phyloP scores from a whole-genome alignment of 2,113 vertebrate species.

The Potamarius usumacintae region DNA sequence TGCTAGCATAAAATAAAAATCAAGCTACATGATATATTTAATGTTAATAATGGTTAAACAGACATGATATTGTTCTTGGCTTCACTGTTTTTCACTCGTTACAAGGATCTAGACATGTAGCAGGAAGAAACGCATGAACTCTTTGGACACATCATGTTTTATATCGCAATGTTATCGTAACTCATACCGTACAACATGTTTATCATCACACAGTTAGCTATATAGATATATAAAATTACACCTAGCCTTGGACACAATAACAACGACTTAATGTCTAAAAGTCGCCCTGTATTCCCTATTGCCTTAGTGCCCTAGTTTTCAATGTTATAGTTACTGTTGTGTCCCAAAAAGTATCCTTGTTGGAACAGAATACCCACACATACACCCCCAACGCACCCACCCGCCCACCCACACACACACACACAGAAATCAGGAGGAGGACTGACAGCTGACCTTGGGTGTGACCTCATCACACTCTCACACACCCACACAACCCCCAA shows the following conservation, averaged over 20 bases:
- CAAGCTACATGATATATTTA: neutral
- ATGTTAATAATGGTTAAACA: neutral
- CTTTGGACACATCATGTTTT: neutral
- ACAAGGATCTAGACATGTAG: neutral
- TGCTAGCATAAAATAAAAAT: neutral
- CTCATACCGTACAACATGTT: neutral
- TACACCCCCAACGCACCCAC: neutral
- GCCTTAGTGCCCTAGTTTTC: neutral
- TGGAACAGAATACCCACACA: neutral
- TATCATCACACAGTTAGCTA: neutral
- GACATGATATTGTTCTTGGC: neutral
- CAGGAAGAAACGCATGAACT: too few species aligned
- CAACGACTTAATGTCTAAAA: neutral
- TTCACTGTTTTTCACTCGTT: neutral
- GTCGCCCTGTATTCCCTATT: neutral
- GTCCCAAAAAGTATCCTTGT: neutral
- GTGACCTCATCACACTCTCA: slow-evolving; percentile 55
- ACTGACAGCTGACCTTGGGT: slow-evolving; percentile 64
- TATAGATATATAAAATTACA: neutral
- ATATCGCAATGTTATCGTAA: neutral
- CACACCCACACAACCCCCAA: slow-evolving; percentile 48
- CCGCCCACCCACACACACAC: slow-evolving; percentile 12
- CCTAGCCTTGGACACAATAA: neutral
- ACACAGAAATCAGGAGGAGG: neutral
- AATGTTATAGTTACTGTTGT: neutral